Conservation (phyloP, 2,888 invertebrate species). For the Marronus borbonicus region DNA sequence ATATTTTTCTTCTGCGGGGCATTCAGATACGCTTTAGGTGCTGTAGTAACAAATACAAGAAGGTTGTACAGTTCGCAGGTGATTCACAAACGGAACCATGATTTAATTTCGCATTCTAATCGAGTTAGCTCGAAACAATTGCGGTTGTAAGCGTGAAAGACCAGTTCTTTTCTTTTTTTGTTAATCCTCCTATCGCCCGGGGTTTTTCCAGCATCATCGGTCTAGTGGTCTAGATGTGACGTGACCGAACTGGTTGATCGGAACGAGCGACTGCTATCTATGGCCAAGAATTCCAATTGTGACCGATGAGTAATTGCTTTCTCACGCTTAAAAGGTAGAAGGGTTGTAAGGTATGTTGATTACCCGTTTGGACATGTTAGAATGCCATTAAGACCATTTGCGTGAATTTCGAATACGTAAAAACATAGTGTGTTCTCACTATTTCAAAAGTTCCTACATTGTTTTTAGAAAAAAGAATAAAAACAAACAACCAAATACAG, state of each 20-base stretch:
- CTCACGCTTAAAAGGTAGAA: not conserved
- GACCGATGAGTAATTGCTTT: conserved; percentile 8
- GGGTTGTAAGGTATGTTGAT: conserved; percentile 6
- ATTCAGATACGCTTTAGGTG: conserved; percentile 8
- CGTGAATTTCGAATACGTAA: not conserved
- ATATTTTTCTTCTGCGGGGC: conserved; percentile 47
- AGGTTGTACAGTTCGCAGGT: not conserved
- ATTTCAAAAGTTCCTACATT: no score
- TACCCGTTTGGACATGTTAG: not conserved
- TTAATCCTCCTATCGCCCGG: not conserved
- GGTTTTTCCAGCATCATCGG: no score
- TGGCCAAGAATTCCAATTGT: conserved; percentile 1
- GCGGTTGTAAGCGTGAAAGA: conserved; percentile 22
- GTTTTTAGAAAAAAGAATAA: no score
- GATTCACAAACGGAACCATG: not conserved
- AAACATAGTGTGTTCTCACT: no score
- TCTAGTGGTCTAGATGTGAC: not conserved
- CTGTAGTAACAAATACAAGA: not conserved
- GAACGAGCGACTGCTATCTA: not conserved
- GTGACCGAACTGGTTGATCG: conserved; percentile 34
- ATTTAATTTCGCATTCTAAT: conserved; percentile 46
- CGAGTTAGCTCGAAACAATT: conserved; percentile 41
- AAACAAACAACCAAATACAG: no score
- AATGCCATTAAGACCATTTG: not conserved
- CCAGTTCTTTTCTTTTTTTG: conserved; percentile 7